A percentile compares a stretch with the other conserved stretches of the same genome.
Evolutionary conservation across 2,888 invertebrate species (phyloP).

Genomic region (Julus scanicus): DNA sequence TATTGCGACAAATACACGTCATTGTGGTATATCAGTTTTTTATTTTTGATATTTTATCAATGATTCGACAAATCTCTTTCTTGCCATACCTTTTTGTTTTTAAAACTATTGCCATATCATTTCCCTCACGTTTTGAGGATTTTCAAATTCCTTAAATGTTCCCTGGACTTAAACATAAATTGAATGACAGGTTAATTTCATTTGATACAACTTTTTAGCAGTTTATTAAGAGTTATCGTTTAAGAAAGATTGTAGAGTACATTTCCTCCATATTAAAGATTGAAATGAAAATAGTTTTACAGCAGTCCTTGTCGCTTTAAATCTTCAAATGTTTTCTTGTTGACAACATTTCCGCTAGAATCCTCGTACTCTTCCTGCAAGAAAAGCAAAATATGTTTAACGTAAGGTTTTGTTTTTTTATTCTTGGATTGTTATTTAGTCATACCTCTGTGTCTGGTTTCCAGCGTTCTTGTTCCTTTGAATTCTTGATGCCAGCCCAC

Average conservation of each 20-base stretch:
- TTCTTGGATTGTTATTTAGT: not conserved
- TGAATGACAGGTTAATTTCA: too few relatives aligned
- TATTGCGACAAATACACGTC: too few relatives aligned
- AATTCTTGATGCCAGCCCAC: slow-evolving; percentile 97
- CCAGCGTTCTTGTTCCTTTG: slow-evolving; percentile 96
- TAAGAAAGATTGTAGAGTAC: not conserved
- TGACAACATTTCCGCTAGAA: slow-evolving; percentile 97
- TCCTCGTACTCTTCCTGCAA: slow-evolving; percentile 97
- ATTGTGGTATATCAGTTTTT: too few relatives aligned
- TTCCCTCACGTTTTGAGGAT: too few relatives aligned
- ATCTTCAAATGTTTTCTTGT: slow-evolving; percentile 98
- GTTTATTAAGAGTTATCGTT: not conserved
- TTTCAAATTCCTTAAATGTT: too few relatives aligned
- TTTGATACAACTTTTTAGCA: too few relatives aligned
- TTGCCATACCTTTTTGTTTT: too few relatives aligned
- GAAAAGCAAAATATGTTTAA: not conserved
- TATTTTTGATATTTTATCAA: too few relatives aligned
- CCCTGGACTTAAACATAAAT: too few relatives aligned
- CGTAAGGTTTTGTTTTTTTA: too few relatives aligned
- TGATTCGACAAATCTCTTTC: too few relatives aligned
- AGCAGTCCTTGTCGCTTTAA: slow-evolving; percentile 89
- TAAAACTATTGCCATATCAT: too few relatives aligned
- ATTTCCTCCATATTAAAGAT: not conserved
- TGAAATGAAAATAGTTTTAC: slow-evolving; percentile 69
- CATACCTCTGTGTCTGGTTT: slow-evolving; percentile 79